Conservation (phyloP, 2,113 vertebrate genomes). For the Chlorodrepanis virens region DNA sequence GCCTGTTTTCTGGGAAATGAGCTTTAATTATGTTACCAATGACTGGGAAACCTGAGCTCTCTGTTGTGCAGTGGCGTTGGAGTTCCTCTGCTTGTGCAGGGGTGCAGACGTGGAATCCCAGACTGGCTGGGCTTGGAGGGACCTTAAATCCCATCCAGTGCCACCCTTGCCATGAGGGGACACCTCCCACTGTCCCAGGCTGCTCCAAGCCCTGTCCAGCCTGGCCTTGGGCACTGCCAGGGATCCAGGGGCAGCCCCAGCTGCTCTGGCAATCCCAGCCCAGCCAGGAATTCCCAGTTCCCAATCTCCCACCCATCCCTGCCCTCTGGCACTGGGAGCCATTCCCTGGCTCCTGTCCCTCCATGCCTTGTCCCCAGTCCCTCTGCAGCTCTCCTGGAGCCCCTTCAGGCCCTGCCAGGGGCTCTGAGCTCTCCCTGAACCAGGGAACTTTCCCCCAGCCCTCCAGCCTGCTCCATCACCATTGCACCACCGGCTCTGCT, state of each 20-base stretch:
- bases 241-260: background rate
- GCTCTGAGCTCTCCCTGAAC: background rate
- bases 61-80: accelerated
- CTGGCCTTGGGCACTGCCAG: background rate
- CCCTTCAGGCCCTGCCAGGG: accelerated
- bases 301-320: accelerated
- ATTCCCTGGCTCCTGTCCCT: background rate
- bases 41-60: background rate
- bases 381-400: background rate
- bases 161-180: background rate
- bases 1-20: background rate
- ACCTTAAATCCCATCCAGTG: accelerated
- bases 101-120: background rate
- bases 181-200: accelerated
- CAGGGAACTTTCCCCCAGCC: background rate
- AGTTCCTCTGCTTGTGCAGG: accelerated
- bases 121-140: accelerated
- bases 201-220: accelerated
- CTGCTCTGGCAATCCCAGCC: background rate
- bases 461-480: background rate
- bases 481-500: background rate
- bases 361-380: background rate
- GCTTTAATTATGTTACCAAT: background rate
- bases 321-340: background rate
- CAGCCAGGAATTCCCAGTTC: background rate